Evolutionary conservation across 2,888 invertebrate species (phyloP).

Genomic region (Mellilla xanthometata): DNA sequence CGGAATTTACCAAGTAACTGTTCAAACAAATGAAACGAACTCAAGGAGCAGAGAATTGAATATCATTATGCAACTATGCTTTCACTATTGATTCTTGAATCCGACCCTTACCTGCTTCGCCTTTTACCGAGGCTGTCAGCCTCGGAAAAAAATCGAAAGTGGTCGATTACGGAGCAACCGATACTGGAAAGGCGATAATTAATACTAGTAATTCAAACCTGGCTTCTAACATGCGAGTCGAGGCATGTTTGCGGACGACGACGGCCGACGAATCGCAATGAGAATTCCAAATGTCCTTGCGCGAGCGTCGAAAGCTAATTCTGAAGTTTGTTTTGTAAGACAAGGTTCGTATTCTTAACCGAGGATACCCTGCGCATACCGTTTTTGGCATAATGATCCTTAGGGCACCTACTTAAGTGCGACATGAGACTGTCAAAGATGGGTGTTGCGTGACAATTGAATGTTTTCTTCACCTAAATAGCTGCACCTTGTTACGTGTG

Average conservation of each 20-base stretch:
- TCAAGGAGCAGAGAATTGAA: conserved; percentile 9
- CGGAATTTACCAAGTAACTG: conserved; percentile 6
- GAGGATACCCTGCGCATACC: conserved; percentile 56
- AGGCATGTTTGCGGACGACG: conserved; percentile 34
- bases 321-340: conserved; percentile 61
- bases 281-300: conserved; percentile 54
- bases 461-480: conserved; percentile 29
- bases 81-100: conserved; percentile 41
- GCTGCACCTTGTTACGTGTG: conserved; percentile 10
- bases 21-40: conserved; percentile 22
- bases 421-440: conserved; percentile 8
- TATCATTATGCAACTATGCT: conserved; percentile 47
- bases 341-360: conserved; percentile 57
- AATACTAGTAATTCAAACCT: conserved; percentile 46
- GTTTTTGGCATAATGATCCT: conserved; percentile 30
- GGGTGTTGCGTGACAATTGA: conserved; percentile 24
- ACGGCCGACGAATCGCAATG: conserved; percentile 46
- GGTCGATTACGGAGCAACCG: conserved; percentile 32
- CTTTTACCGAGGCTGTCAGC: conserved; percentile 46
- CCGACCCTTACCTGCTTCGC: conserved; percentile 40
- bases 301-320: conserved; percentile 49
- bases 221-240: conserved; percentile 36
- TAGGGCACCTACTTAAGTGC: conserved; percentile 8
- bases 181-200: conserved; percentile 57
- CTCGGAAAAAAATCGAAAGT: conserved; percentile 50